Conservation (phyloP, 2,113 vertebrate species). For the Poeciliopsis occidentalis region DNA sequence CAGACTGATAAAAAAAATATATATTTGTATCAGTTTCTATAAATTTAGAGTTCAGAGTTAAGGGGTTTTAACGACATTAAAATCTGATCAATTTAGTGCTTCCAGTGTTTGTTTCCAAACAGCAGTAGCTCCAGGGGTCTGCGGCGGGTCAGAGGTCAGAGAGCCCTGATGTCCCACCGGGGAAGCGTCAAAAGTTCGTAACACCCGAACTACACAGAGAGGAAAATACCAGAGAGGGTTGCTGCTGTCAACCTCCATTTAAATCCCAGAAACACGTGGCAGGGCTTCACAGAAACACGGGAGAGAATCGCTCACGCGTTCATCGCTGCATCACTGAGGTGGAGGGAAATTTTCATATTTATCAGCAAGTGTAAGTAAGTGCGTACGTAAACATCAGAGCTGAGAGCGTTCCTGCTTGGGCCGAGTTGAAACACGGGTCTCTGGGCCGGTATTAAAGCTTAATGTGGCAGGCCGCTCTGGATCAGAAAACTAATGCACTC, state of each 20-base stretch:
- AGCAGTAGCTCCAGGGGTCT: constrained; percentile 19
- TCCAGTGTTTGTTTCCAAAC: constrained; percentile 38
- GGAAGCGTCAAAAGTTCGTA: constrained; percentile 40
- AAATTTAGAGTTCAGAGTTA: no score
- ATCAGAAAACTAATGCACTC: constrained; percentile 50
- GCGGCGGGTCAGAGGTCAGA: constrained; percentile 25
- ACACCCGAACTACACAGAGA: constrained; percentile 18
- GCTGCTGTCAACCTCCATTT: constrained; percentile 27
- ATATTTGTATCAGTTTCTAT: no score
- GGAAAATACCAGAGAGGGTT: constrained; percentile 24
- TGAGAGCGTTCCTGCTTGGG: constrained; percentile 29
- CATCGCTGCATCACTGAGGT: constrained; percentile 44
- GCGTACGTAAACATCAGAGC: constrained; percentile 41
- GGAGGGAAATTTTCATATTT: constrained; percentile 56
- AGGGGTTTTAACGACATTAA: no score
- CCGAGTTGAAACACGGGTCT: constrained; percentile 58
- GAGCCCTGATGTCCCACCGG: constrained; percentile 25
- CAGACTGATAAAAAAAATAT: no score
- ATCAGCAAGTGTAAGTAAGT: constrained; percentile 31
- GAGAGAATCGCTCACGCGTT: constrained; percentile 51
- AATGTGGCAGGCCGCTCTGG: constrained; percentile 42
- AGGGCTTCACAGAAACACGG: constrained; percentile 40
- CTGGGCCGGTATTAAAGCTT: constrained; percentile 61
- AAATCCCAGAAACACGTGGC: constrained; percentile 49
- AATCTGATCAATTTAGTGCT: background rate